Evolutionary conservation across 2,113 vertebrate species (phyloP).

Genomic region (Cyanistes caeruleus): DNA sequence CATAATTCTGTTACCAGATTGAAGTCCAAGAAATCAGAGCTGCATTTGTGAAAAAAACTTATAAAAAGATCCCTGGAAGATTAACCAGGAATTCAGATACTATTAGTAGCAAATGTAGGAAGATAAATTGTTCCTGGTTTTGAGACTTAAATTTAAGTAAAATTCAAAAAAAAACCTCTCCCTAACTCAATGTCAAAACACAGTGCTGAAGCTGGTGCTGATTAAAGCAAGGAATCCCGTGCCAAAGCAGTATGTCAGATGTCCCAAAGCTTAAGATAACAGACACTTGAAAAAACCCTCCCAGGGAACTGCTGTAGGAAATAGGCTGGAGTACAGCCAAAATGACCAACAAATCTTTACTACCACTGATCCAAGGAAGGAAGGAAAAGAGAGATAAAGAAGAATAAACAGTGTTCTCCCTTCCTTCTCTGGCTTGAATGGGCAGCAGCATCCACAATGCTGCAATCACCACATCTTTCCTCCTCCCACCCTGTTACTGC

Average conservation of each 20-base stretch:
- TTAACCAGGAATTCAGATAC: not conserved
- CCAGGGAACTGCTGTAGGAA: not conserved
- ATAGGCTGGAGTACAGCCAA: constrained; percentile 25
- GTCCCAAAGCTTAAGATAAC: constrained; percentile 11
- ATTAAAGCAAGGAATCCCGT: not conserved
- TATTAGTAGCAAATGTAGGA: not conserved
- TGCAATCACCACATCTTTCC: not conserved
- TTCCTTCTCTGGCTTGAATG: not conserved
- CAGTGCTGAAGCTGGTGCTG: not conserved
- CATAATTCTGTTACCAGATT: not conserved
- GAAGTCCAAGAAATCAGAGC: not conserved
- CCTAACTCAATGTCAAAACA: not conserved
- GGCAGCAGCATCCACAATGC: not conserved
- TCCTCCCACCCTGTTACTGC: not conserved
- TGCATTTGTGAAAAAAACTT: not conserved
- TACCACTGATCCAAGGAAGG: not conserved
- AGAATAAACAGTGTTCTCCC: constrained; percentile 10
- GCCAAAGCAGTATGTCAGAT: constrained; percentile 16
- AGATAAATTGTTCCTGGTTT: not conserved
- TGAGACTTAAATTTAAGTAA: not conserved
- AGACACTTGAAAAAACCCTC: not conserved
- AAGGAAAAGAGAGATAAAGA: constrained; percentile 35
- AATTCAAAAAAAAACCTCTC: not conserved
- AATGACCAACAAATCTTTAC: constrained; percentile 1
- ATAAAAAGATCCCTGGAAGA: not conserved